Evolutionary conservation across 2,888 invertebrate genomes (phyloP).

Genomic region (Timandra comae): DNA sequence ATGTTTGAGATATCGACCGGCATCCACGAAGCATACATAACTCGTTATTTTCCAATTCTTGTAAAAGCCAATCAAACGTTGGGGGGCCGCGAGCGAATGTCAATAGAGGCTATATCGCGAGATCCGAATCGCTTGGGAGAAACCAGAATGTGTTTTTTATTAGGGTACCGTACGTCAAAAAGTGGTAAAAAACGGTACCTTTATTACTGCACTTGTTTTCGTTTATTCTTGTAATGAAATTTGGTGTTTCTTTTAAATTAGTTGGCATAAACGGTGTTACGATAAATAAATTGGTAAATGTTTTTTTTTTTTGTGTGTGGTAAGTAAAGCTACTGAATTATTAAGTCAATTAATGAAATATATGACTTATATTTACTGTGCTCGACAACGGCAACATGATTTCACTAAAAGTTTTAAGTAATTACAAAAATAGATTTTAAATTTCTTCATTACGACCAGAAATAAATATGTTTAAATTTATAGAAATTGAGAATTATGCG

Average conservation of each 20-base stretch:
- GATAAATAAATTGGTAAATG: conserved; percentile 3
- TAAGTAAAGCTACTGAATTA: too few relatives aligned
- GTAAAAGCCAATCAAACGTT: conserved; percentile 58
- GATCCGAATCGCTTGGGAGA: conserved; percentile 40
- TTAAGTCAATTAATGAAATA: too few relatives aligned
- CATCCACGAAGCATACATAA: too few relatives aligned
- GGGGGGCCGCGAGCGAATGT: conserved; percentile 44
- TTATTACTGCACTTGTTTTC: conserved; percentile 19
- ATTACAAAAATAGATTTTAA: too few relatives aligned
- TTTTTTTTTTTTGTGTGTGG: too few relatives aligned
- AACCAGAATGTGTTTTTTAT: conserved; percentile 43
- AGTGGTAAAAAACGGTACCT: conserved; percentile 21
- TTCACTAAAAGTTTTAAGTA: too few relatives aligned
- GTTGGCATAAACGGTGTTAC: conserved; percentile 2
- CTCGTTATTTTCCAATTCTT: conserved; percentile 54
- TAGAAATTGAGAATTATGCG: too few relatives aligned
- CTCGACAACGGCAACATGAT: too few relatives aligned
- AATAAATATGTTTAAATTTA: too few relatives aligned
- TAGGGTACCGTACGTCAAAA: conserved; percentile 27
- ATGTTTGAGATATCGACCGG: too few relatives aligned
- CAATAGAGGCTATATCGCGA: conserved; percentile 45
- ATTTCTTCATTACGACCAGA: too few relatives aligned
- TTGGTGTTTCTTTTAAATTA: conserved; percentile 11
- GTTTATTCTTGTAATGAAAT: conserved; percentile 18
- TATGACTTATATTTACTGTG: too few relatives aligned